These are phyloP conservation scores for Cotesia vestalis DNA, from an alignment of 1,140 invertebrate species.

Conservation along the genomic window DNA sequence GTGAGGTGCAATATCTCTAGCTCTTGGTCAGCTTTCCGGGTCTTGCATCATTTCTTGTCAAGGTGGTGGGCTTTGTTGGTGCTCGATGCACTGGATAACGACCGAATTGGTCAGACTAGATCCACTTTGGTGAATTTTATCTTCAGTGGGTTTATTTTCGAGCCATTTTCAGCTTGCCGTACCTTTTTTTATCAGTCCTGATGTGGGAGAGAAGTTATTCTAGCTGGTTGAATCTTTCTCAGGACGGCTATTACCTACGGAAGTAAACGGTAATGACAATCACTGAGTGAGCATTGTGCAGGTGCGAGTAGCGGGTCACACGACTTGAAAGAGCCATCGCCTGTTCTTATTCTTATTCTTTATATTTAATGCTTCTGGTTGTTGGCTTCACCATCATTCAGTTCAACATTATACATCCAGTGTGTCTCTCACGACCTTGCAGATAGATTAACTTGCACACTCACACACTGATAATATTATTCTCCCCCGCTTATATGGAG, in stretches of 20 bases:
- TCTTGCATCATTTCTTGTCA: constrained; percentile 9
- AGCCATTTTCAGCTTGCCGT: not conserved
- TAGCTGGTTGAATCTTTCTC: constrained; percentile 35
- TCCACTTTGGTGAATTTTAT: constrained; percentile 15
- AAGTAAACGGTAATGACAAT: constrained; percentile 55
- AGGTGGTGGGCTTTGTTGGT: not conserved
- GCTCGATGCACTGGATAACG: too few relatives aligned
- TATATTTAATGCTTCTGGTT: too few relatives aligned
- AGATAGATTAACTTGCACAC: constrained; percentile 33
- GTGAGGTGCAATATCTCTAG: constrained; percentile 29
- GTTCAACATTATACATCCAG: not conserved
- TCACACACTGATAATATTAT: not conserved
- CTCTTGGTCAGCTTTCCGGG: not conserved
- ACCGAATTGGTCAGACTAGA: too few relatives aligned
- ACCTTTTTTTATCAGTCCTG: not conserved
- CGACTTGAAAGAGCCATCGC: constrained; percentile 22
- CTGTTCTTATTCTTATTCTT: not conserved
- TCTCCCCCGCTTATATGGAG: not conserved
- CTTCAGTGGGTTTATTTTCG: not conserved
- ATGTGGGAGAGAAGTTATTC: constrained; percentile 24
- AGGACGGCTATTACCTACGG: constrained; percentile 23
- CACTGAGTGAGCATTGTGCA: constrained; percentile 40
- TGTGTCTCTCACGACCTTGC: constrained; percentile 59
- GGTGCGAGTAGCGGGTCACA: constrained; percentile 37
- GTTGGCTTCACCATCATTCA: too few relatives aligned